Conservation (phyloP, 1,140 invertebrate genomes). For the Drosophila mojavensis region DNA sequence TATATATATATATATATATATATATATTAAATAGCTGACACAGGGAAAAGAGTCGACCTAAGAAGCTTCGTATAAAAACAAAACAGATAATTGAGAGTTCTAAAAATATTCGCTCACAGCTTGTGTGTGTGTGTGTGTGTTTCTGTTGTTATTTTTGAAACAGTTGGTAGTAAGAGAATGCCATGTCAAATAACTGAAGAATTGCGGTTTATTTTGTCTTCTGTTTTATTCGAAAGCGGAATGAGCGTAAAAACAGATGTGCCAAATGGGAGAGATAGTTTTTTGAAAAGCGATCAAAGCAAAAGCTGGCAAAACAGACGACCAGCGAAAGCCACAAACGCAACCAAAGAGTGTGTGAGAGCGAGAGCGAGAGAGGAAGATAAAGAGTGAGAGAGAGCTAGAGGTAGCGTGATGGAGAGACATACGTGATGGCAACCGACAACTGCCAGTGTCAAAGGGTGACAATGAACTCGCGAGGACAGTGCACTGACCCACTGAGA, state of each 20-base stretch:
- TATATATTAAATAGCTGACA: constrained; percentile 3
- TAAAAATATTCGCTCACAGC: constrained; percentile 66
- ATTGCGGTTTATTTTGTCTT: constrained; percentile 6
- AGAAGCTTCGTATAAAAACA: constrained; percentile 71
- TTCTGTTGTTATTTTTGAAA: background rate
- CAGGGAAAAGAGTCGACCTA: background rate
- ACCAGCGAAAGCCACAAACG: constrained; percentile 40
- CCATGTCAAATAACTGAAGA: constrained; percentile 31
- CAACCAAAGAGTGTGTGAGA: background rate
- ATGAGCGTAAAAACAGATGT: constrained; percentile 18
- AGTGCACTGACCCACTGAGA: constrained; percentile 74
- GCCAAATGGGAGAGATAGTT: constrained; percentile 16
- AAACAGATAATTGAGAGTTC: constrained; percentile 68
- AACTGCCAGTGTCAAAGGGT: constrained; percentile 27
- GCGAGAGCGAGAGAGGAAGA: background rate
- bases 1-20: too few species aligned
- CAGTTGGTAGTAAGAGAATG: constrained; percentile 25
- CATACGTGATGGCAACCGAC: background rate
- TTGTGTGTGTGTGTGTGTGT: constrained; percentile 22
- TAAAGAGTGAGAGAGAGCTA: background rate
- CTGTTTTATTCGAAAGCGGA: constrained; percentile 34
- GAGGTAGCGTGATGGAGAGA: background rate
- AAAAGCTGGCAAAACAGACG: constrained; percentile 19
- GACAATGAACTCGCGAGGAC: constrained; percentile 67
- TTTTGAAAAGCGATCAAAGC: constrained; percentile 36